Conservation (phyloP, 2,888 invertebrate genomes). For the Drosophila subsilvestris region DNA sequence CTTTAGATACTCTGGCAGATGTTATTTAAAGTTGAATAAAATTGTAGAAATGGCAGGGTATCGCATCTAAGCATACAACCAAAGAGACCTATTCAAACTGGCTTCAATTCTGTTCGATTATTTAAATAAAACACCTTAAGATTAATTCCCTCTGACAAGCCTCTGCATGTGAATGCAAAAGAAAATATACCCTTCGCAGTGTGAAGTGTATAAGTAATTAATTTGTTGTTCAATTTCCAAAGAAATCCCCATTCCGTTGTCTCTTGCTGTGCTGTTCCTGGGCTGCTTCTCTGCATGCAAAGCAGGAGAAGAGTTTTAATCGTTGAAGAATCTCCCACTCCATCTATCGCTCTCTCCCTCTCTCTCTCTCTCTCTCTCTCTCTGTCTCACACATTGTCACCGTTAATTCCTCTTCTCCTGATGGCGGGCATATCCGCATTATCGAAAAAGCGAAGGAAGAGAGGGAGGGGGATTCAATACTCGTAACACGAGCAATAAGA, state of each 20-base stretch:
- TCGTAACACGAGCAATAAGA: constrained; percentile 6
- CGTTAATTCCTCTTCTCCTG: constrained; percentile 10
- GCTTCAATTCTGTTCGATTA: no score
- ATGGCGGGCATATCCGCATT: constrained; percentile 41
- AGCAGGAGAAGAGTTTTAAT: constrained; percentile 10
- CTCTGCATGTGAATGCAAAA: no score
- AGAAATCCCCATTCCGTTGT: constrained; percentile 2
- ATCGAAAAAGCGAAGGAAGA: constrained; percentile 12
- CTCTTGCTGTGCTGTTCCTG: neutral
- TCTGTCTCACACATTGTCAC: constrained; percentile 15
- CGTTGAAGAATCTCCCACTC: constrained; percentile 35
- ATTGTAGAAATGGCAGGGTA: no score
- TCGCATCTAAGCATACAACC: no score
- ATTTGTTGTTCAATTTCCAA: constrained; percentile 5
- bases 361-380: constrained; percentile 8
- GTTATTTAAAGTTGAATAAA: no score
- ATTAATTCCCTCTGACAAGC: no score
- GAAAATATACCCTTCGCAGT: neutral
- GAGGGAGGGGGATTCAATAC: neutral
- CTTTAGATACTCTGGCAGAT: neutral
- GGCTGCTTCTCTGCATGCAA: constrained; percentile 9
- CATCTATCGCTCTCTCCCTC: no score
- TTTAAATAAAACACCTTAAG: no score
- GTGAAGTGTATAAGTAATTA: neutral
- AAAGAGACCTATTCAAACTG: no score